phyloP scores from a whole-genome alignment of 2,888 invertebrate species.

The Oscheius sp. region DNA sequence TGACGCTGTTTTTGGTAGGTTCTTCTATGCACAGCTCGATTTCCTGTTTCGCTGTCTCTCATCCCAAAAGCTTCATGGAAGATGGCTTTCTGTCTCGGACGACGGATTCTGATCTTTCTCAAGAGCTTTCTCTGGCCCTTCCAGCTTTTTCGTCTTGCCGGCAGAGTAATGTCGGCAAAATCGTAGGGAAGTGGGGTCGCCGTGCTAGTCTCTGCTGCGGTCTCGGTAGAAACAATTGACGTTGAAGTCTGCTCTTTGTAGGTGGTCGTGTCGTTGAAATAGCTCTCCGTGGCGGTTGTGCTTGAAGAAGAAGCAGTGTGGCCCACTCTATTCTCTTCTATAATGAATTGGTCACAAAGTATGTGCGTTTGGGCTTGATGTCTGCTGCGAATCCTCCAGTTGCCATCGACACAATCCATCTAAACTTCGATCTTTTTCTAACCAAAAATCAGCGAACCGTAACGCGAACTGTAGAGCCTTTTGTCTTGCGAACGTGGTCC shows the following conservation, averaged over 20 bases:
- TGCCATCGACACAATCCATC: conserved; percentile 12
- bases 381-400: conserved; percentile 15
- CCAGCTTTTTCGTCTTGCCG: not conserved
- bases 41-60: too few species aligned
- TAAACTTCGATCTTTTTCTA: not conserved
- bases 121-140: too few species aligned
- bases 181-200: not conserved
- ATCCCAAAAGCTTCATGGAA: too few species aligned
- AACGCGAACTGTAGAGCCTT: conserved; percentile 1
- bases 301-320: too few species aligned
- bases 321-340: not conserved
- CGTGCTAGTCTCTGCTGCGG: not conserved
- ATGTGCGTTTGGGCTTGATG: conserved; percentile 10
- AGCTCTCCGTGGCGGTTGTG: not conserved
- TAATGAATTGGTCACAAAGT: conserved; percentile 29
- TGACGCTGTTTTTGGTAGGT: too few species aligned
- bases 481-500: conserved; percentile 25
- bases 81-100: too few species aligned
- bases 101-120: too few species aligned
- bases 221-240: not conserved
- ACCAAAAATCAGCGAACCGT: conserved; percentile 1
- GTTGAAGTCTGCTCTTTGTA: not conserved
- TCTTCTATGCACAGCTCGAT: too few species aligned
- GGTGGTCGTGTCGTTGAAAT: not conserved
- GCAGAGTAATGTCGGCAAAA: not conserved